Percentiles rank a stretch among this genome's conserved stretches.
phyloP scores from a whole-genome alignment of 2,113 vertebrate genomes.

The Silurus asotus region DNA sequence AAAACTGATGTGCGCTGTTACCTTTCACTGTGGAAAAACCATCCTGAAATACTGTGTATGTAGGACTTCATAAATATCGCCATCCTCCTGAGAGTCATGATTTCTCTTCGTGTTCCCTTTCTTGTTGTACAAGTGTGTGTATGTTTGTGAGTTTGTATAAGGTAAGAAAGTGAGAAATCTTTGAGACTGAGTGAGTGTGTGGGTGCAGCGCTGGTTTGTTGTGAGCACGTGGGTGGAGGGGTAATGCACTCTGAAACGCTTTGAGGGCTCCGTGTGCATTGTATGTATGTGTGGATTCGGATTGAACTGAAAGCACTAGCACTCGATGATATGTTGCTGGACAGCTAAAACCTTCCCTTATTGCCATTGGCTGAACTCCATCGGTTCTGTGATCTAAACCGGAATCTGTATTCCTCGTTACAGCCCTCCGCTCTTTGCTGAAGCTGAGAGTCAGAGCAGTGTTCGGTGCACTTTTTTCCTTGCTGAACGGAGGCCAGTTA shows the following conservation, averaged over 20 bases:
- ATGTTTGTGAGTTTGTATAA: slow-evolving; percentile 10
- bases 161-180: slow-evolving; percentile 41
- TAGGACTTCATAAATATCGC: slow-evolving; percentile 40
- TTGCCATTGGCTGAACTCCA: not conserved
- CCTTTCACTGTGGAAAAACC: not conserved
- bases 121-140: slow-evolving; percentile 19
- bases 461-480: not conserved
- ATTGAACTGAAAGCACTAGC: slow-evolving; percentile 11
- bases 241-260: slow-evolving; percentile 47
- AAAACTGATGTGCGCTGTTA: not conserved
- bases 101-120: slow-evolving; percentile 24
- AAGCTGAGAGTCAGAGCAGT: not conserved
- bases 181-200: slow-evolving; percentile 49
- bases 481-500: slow-evolving; percentile 23
- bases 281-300: slow-evolving; percentile 33
- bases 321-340: not conserved
- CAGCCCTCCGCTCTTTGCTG: not conserved
- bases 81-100: slow-evolving; percentile 14
- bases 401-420: slow-evolving; percentile 13
- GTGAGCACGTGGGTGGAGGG: slow-evolving; percentile 46
- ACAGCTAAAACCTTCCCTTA: slow-evolving; percentile 17
- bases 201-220: slow-evolving; percentile 48
- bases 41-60: not conserved
- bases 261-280: slow-evolving; percentile 36
- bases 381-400: not conserved